Evolutionary conservation across 2,888 invertebrate species (phyloP), one percentile per base, ranked within the genome.

Genomic region (Melanargia galathea): DNA sequence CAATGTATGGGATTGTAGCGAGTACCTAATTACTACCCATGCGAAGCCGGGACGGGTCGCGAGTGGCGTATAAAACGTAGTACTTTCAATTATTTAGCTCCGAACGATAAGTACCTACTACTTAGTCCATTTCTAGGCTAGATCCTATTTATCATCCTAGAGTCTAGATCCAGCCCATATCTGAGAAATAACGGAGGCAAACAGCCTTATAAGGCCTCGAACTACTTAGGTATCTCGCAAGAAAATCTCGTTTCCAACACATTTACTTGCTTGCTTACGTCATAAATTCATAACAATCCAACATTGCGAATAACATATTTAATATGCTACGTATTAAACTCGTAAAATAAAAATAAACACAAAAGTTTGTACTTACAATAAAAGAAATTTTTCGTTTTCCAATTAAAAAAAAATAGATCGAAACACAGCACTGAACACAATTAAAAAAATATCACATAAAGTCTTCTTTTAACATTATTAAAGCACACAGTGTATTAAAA

Each of bases 381-480:
- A 52, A 43, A 43, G 48, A 48, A 43, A 46, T 48, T 52, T 55
- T 60, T 60, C 60, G 43, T 35, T n/a, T 33, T 18, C 22, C 52
- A 54, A 58, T 18, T 26, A 52, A 38, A 52, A 33, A 67, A 67
- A 49, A 56, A n/a, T 16, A 16, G 7, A 45, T 55, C 8, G 52
- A 68, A 65, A 63, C 70, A 70, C 71, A 66, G 67, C 74, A 74
- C 72, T 65, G 63, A 72, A 70, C 71, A 76, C 75, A 71, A 70
- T 67, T 68, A 59, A 60, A 20, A 46, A 22, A 60, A 71, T 75
- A 74, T 72, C 71, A 71, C 72, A 68, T 20, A 24, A 66, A 48
- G 70, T 71, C 68, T 72, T 75, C 63, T 70, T 72, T 73, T 65
- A 75, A 73, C 78, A 80, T 77, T 73, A 73, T 75, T 66, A 68